Percentiles rank a stretch among this genome's conserved stretches.
phyloP scores from a whole-genome alignment of 2,797 vertebrate species.

The Pteropus rufus region DNA sequence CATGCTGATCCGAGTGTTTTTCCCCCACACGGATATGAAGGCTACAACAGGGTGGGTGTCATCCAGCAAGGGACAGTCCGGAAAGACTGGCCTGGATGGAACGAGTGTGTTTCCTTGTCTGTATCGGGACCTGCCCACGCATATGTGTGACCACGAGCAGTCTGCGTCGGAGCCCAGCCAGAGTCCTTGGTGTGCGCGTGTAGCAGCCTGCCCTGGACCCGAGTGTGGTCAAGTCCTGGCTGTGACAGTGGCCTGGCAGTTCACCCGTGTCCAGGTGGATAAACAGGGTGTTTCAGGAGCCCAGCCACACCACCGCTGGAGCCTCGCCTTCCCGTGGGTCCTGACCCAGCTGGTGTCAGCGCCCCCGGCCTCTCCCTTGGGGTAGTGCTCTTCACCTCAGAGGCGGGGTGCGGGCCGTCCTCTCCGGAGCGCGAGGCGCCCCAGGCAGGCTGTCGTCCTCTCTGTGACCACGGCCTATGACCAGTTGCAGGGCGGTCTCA shows the following conservation, averaged over 20 bases:
- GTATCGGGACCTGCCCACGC: fast-evolving
- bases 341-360: fast-evolving
- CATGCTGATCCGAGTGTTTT: neutral
- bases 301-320: fast-evolving
- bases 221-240: too few species aligned
- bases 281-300: fast-evolving
- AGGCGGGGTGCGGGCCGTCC: neutral
- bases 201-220: fast-evolving
- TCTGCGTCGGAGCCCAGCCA: neutral
- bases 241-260: neutral
- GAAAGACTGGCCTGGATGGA: neutral
- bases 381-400: fast-evolving
- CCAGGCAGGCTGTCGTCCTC: neutral
- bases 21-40: fast-evolving
- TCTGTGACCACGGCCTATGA: fast-evolving
- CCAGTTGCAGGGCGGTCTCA: neutral
- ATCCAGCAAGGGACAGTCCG: neutral
- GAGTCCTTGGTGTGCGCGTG: neutral
- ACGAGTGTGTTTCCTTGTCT: too few species aligned
- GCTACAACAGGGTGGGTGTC: fast-evolving
- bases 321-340: neutral
- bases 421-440: neutral
- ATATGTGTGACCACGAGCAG: fast-evolving
- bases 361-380: neutral
- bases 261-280: neutral